A percentile compares a stretch with the other conserved stretches of the same genome.
Evolutionary conservation across 2,888 invertebrate species (phyloP).

Genomic region (Lasioglossum morio): DNA sequence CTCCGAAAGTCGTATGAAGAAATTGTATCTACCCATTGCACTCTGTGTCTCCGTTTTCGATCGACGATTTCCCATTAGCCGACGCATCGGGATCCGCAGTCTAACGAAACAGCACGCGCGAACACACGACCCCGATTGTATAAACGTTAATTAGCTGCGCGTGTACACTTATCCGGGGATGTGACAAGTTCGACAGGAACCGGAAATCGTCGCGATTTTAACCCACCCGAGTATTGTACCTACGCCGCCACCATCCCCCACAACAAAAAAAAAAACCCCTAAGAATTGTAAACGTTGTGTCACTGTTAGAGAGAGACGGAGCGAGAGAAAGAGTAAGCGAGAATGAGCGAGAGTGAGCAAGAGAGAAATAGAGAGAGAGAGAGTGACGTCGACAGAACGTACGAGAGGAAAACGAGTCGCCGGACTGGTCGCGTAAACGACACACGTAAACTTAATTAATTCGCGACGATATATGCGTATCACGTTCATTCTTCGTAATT

Average conservation of each 20-base stretch:
- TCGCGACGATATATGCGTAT: constrained; percentile 37
- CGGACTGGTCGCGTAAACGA: constrained; percentile 39
- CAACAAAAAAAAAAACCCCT: background rate
- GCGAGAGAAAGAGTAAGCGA: background rate
- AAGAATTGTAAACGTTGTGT: constrained; percentile 18
- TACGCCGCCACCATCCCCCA: background rate
- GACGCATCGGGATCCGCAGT: constrained; percentile 14
- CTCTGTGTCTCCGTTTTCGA: background rate
- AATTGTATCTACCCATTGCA: background rate
- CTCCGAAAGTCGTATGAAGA: background rate
- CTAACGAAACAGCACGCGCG: constrained; percentile 16
- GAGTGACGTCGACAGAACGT: constrained; percentile 6
- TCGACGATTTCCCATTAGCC: background rate
- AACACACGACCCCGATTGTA: constrained; percentile 4
- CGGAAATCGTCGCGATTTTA: constrained; percentile 27
- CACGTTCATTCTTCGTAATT: constrained; percentile 60
- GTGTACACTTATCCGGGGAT: constrained; percentile 12
- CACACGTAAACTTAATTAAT: constrained; percentile 17
- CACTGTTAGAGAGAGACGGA: constrained; percentile 4
- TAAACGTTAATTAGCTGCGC: constrained; percentile 11
- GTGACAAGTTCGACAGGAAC: constrained; percentile 3
- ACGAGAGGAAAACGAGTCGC: constrained; percentile 21
- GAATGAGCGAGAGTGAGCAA: background rate
- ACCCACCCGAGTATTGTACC: background rate
- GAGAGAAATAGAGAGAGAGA: background rate